These are phyloP conservation scores for Euwallacea fornicatus DNA, from an alignment of 1,140 invertebrate genomes.

Conservation along the genomic window DNA sequence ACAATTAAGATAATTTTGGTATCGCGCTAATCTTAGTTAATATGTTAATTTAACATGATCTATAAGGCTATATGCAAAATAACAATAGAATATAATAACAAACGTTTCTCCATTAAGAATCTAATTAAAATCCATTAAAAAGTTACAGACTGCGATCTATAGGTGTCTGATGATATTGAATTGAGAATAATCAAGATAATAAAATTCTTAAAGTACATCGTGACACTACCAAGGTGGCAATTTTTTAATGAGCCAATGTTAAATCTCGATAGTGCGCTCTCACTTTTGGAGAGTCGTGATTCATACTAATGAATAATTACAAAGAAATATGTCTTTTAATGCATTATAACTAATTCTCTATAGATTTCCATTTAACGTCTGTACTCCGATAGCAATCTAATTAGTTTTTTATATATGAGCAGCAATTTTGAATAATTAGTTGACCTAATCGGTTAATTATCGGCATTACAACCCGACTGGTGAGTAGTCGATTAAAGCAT, in stretches of 20 bases:
- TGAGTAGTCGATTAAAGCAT: neutral
- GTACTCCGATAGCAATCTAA: too few relatives aligned
- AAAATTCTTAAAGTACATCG: conserved; percentile 38
- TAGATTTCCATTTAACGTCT: too few relatives aligned
- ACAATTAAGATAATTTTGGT: too few relatives aligned
- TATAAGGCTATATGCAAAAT: conserved; percentile 13
- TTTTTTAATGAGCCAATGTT: conserved; percentile 39
- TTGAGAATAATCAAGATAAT: conserved; percentile 37
- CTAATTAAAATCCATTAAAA: conserved; percentile 40
- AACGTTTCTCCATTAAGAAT: conserved; percentile 34
- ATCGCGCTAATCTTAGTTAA: neutral
- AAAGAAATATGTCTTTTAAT: conserved; percentile 11
- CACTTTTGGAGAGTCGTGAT: conserved; percentile 43
- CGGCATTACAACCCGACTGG: too few relatives aligned
- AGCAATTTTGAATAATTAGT: too few relatives aligned
- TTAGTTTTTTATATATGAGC: too few relatives aligned
- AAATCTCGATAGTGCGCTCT: conserved; percentile 28
- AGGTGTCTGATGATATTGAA: conserved; percentile 42
- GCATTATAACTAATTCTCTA: too few relatives aligned
- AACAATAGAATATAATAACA: conserved; percentile 39
- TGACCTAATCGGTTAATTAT: too few relatives aligned
- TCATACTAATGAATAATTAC: conserved; percentile 34
- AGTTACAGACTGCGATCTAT: conserved; percentile 34
- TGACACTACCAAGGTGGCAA: conserved; percentile 42
- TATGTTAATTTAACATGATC: neutral